These are phyloP conservation scores for Drosophila sordidula DNA, from an alignment of 2,888 invertebrate genomes.

Conservation along the genomic window DNA sequence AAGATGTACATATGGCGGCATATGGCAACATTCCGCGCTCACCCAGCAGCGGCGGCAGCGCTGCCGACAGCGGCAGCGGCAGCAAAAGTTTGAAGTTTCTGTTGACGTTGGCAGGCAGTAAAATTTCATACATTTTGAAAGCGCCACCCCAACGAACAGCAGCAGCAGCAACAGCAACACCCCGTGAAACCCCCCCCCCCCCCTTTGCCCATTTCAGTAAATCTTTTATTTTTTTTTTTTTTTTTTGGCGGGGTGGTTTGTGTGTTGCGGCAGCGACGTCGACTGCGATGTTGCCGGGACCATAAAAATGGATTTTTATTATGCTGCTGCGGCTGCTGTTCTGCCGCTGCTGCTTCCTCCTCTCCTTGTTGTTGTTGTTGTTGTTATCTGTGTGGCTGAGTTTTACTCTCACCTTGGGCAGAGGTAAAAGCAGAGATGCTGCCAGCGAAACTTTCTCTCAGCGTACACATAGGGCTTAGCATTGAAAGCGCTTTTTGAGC, in stretches of 20 bases:
- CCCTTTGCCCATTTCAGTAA: constrained; percentile 44
- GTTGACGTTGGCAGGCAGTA: constrained; percentile 68
- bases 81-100: constrained; percentile 60
- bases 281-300: constrained; percentile 63
- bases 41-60: constrained; percentile 44
- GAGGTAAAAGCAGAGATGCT: constrained; percentile 39
- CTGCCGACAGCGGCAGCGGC: constrained; percentile 22
- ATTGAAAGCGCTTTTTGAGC: constrained; percentile 25
- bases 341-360: constrained; percentile 25
- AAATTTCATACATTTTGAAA: constrained; percentile 65
- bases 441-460: constrained; percentile 49
- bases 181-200: constrained; percentile 35
- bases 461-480: constrained; percentile 15
- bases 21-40: constrained; percentile 78
- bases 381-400: constrained; percentile 64
- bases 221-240: constrained; percentile 45
- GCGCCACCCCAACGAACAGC: constrained; percentile 48
- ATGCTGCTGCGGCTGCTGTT: constrained; percentile 49
- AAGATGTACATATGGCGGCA: constrained; percentile 73
- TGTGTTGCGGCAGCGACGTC: constrained; percentile 26
- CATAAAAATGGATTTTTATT: constrained; percentile 80
- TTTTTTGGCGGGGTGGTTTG: constrained; percentile 57
- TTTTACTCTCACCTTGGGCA: constrained; percentile 65
- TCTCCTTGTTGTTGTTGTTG: constrained; percentile 28
- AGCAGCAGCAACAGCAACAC: constrained; percentile 24